These are phyloP conservation scores for Aelia acuminata DNA, from an alignment of 2,888 invertebrate species.

Conservation along the genomic window DNA sequence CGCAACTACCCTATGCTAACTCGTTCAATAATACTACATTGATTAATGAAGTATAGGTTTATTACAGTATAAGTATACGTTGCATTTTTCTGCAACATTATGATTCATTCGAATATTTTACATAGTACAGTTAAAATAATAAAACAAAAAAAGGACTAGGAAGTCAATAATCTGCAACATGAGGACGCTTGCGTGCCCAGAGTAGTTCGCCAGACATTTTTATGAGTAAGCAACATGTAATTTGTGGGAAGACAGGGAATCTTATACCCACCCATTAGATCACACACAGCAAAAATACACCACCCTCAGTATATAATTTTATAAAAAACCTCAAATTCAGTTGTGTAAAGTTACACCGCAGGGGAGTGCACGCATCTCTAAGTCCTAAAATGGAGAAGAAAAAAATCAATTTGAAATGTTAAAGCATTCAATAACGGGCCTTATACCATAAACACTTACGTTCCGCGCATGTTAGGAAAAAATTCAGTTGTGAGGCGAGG, in stretches of 20 bases:
- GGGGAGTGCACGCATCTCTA: background rate
- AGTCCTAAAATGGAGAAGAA: background rate
- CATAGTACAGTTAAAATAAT: too few relatives aligned
- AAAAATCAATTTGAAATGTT: constrained; percentile 22
- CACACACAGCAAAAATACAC: background rate
- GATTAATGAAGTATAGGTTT: too few relatives aligned
- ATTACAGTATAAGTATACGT: too few relatives aligned
- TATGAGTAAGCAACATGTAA: background rate
- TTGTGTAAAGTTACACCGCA: background rate
- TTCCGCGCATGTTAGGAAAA: background rate
- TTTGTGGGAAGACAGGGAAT: background rate
- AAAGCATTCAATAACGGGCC: background rate
- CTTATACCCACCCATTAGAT: constrained; percentile 14
- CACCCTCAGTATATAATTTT: too few relatives aligned
- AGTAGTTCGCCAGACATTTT: background rate
- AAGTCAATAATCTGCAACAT: background rate
- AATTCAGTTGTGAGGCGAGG: background rate
- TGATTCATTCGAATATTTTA: too few relatives aligned
- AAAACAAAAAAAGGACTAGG: too few relatives aligned
- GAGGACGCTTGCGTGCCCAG: background rate
- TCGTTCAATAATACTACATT: too few relatives aligned
- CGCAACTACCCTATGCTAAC: too few relatives aligned
- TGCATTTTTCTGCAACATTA: too few relatives aligned
- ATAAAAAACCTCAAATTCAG: background rate
- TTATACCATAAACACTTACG: background rate